A percentile compares a stretch with the other conserved stretches of the same genome.
phyloP scores from a whole-genome alignment of 2,113 vertebrate species.

The Amblyornis subalaris region DNA sequence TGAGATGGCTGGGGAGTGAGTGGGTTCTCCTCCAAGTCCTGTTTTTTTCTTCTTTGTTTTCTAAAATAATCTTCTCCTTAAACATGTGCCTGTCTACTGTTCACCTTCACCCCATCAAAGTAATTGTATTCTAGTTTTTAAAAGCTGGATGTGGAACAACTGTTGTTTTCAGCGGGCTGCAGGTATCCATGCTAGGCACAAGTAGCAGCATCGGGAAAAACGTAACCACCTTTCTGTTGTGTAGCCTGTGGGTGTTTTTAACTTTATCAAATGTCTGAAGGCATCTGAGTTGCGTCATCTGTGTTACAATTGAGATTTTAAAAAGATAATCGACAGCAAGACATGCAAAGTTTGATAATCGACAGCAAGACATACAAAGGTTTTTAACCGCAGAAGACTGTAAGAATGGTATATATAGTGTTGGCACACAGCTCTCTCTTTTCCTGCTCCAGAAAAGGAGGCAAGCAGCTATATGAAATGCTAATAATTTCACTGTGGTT shows the following conservation, averaged over 20 bases:
- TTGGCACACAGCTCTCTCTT: neutral
- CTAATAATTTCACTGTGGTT: slow-evolving; percentile 25
- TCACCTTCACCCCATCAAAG: neutral
- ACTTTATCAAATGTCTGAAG: neutral
- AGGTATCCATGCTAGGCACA: neutral
- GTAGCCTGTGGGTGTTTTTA: neutral
- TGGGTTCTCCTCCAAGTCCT: neutral
- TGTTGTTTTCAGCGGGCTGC: neutral
- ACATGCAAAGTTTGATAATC: neutral
- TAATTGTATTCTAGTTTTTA: neutral
- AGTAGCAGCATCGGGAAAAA: neutral
- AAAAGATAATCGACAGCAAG: neutral
- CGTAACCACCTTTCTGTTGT: neutral
- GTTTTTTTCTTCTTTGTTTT: neutral
- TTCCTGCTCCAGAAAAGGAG: neutral
- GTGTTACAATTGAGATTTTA: neutral
- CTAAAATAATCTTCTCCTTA: neutral
- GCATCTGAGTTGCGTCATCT: neutral
- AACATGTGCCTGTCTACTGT: neutral
- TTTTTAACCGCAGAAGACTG: neutral
- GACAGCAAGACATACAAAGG: neutral
- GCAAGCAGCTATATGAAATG: slow-evolving; percentile 10
- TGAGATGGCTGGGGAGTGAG: neutral
- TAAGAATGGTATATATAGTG: neutral
- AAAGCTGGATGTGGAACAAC: neutral